A percentile compares a stretch with the other conserved stretches of the same genome.
phyloP scores from a whole-genome alignment of 1,140 invertebrate genomes.

The Campoletis sonorensis region DNA sequence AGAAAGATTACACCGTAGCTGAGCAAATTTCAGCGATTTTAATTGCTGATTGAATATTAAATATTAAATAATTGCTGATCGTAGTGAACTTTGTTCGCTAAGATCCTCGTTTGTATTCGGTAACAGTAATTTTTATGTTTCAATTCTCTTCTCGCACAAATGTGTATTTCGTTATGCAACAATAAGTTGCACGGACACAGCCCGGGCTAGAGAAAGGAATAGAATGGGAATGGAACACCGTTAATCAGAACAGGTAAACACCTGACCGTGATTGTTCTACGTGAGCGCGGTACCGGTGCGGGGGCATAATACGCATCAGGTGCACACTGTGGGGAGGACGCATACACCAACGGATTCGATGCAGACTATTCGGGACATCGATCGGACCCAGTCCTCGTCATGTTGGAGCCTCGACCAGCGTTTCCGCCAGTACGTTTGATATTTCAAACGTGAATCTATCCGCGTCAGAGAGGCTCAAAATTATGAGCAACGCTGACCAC shows the following conservation, averaged over 20 bases:
- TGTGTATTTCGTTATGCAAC: neutral
- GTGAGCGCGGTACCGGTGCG: slow-evolving; percentile 61
- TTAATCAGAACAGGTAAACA: slow-evolving; percentile 70
- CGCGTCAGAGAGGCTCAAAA: slow-evolving; percentile 5
- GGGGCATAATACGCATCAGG: slow-evolving; percentile 53
- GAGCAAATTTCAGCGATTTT: slow-evolving; percentile 1
- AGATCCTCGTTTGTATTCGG: no score
- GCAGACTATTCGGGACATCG: slow-evolving; percentile 54
- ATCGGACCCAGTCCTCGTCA: slow-evolving; percentile 51
- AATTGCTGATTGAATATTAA: no score
- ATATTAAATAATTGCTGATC: no score
- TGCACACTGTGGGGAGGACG: slow-evolving; percentile 48
- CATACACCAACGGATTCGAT: neutral
- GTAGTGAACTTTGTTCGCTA: no score
- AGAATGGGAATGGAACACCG: slow-evolving; percentile 56
- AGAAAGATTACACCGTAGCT: slow-evolving; percentile 20
- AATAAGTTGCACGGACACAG: neutral
- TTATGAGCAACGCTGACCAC: slow-evolving; percentile 1
- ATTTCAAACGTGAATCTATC: neutral
- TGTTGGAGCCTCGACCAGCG: neutral
- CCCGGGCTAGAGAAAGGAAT: neutral
- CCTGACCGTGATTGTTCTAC: slow-evolving; percentile 66
- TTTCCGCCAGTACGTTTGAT: neutral
- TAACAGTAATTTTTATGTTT: no score
- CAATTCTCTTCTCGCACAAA: no score